Evolutionary conservation across 2,797 vertebrate genomes (phyloP), one percentile per base, ranked within the genome.

Genomic region (Lepidocolaptes lacrymiger): DNA sequence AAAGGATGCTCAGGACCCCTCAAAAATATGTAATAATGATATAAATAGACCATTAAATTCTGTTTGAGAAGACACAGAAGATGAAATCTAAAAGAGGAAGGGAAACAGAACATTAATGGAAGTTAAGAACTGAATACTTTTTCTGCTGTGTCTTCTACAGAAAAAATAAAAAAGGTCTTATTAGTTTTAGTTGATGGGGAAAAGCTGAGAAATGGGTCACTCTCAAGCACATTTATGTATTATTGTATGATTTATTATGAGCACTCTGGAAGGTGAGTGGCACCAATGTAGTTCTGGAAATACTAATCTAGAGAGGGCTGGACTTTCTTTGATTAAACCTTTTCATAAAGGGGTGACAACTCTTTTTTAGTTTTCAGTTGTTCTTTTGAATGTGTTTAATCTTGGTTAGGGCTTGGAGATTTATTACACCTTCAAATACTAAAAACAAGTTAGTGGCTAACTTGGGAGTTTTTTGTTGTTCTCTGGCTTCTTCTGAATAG

Each of bases 401-500:
- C 51, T 67, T 76, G 59, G 14, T 88, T 89, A 83, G 51, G 36
- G 27, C 32, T 63, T 66, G 58, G 17, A 26, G 14, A 22, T 84
- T 92, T 89, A 73, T 66, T 92, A 62, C 3, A 6, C 34, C 37
- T 92, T 96, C 49, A 64, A 27, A 39, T 83, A 52, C 2, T 44
- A 43, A 16, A 78, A 85, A 77, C 32, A 68, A 39, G 62, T 74
- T 55, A 44, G 12, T 58, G 27, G 18, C 41, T 73, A 36, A 56
- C 61, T 56, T 79, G n/a, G 21, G 41, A 85, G 26, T 46, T 92
- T 86, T 91, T 32, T 48, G 51, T 28, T 44, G 43, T 91, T 94
- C 66, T 97, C 67, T 85, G 82, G 56, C 86, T 94, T n/a, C 52
- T 79, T 84, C 67, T 91, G 72, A 94, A 76, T 48, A 39, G 68